Conservation (phyloP, 2,113 vertebrate species). For the Urocynchramus pylzowi region DNA sequence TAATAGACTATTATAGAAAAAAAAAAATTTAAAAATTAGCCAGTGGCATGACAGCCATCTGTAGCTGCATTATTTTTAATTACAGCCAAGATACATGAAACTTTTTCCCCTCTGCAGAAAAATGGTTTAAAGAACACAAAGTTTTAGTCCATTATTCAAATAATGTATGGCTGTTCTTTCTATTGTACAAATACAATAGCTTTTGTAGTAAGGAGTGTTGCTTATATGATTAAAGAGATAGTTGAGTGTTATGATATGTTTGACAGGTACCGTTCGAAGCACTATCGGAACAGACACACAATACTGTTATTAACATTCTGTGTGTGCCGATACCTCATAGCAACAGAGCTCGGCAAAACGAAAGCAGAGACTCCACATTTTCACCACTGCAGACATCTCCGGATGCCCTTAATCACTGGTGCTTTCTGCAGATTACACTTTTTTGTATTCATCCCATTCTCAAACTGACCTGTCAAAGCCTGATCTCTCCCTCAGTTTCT, state of each 20-base stretch:
- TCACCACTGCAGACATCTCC: background rate
- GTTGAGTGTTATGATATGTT: slow-evolving; percentile 8
- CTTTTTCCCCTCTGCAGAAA: background rate
- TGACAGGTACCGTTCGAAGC: slow-evolving; percentile 22
- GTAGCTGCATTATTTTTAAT: slow-evolving; percentile 7
- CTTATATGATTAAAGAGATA: slow-evolving; percentile 24
- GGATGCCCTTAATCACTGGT: background rate
- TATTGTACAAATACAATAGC: slow-evolving; percentile 7
- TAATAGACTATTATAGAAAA: background rate
- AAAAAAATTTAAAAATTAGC: background rate
- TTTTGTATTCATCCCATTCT: background rate
- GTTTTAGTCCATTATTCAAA: slow-evolving; percentile 17
- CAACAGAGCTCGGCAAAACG: background rate
- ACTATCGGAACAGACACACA: slow-evolving; percentile 10
- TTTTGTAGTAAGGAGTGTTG: background rate
- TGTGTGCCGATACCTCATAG: background rate
- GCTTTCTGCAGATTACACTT: background rate
- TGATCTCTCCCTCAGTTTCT: background rate
- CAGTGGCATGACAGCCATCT: background rate
- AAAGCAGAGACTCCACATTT: background rate
- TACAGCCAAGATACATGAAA: background rate
- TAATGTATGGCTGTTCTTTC: background rate
- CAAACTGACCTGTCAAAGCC: background rate
- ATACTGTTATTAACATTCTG: slow-evolving; percentile 2
- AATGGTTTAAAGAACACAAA: background rate